Base-by-base conservation (phyloP, 2,113 vertebrate genomes). In the Saiga tatarica region DNA sequence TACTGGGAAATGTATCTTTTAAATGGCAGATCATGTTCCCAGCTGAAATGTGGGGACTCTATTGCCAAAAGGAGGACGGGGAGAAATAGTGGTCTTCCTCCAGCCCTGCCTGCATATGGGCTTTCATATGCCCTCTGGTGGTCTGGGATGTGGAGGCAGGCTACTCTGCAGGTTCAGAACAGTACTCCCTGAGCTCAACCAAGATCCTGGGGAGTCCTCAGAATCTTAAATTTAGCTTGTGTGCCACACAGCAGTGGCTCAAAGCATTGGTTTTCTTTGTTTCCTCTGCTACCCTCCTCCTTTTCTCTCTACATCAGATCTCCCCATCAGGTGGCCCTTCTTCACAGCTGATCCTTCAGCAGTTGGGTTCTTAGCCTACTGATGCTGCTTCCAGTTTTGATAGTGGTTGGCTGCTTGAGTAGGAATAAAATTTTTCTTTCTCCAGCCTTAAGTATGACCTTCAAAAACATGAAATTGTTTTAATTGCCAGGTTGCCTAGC, bases 381-480 rank as follows among this genome's bases (percentile, higher is more conserved):
- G 67, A 55, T 83, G 10, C 33, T 64, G 19, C 45, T 45, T 90
- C 33, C 36, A 87, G 39, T 39, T 85, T 76, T 91, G 50, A 33
- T 59, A 89, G n/a, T 36, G n/a, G 78, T 57, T 93, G 91, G 16
- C 10, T 50, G 14, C 39, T 93, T 84, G 45, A 85, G n/a, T 53
- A 79, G 52, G 62, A 89, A 62, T 84, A 59, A 83, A 96, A 82
- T 92, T 81, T 64, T 67, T 92, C 57, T 36, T 95, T 36, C 19
- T 97, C 52, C 52, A 55, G 93, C 25, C 53, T 50, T 45, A 89
- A 93, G 25, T 23, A 36, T 90, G 83, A 92, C 82, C 79, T 98
- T 96, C 87, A 97, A 76, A 97, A 90, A n/a, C 26, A 59, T 26
- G 10, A 92, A 96, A 95, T 87, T 87, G 64, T 97, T 97, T 97